Percentiles rank a stretch among this genome's conserved stretches.
Evolutionary conservation across 1,140 invertebrate species (phyloP).

Genomic region (Aethina tumida): DNA sequence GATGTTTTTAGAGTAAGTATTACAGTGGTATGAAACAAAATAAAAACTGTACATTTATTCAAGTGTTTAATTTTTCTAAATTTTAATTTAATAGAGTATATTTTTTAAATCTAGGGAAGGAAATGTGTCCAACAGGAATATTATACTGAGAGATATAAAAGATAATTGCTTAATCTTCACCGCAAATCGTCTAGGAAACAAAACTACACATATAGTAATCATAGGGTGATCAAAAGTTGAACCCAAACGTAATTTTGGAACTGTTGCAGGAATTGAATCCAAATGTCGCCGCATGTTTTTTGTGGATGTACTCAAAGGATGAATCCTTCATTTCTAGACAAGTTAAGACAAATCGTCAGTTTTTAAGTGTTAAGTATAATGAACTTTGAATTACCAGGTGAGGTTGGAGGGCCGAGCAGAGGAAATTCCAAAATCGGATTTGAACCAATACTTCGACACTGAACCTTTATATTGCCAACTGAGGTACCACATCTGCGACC

Average conservation of each 20-base stretch:
- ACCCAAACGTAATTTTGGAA: slow-evolving; percentile 5
- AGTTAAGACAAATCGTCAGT: slow-evolving; percentile 23
- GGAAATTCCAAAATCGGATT: slow-evolving; percentile 9
- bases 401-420: slow-evolving; percentile 15
- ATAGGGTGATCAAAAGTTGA: not conserved
- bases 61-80: no score
- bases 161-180: slow-evolving; percentile 42
- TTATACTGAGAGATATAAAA: slow-evolving; percentile 38
- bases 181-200: slow-evolving; percentile 39
- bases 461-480: slow-evolving; percentile 11
- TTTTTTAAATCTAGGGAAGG: slow-evolving; percentile 32
- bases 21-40: no score
- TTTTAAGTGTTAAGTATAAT: no score
- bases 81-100: no score
- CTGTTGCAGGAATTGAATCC: slow-evolving; percentile 36
- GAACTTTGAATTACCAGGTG: slow-evolving; percentile 14
- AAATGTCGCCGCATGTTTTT: slow-evolving; percentile 40
- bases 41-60: no score
- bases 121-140: slow-evolving; percentile 37
- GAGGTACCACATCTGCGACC: slow-evolving; percentile 15
- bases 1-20: no score
- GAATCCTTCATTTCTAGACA: slow-evolving; percentile 33
- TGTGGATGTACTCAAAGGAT: slow-evolving; percentile 37
- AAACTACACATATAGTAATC: slow-evolving; percentile 41
- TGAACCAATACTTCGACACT: slow-evolving; percentile 13